A percentile compares a stretch with the other conserved stretches of the same genome.
phyloP scores from a whole-genome alignment of 2,797 vertebrate species.

The Lophius americanus region DNA sequence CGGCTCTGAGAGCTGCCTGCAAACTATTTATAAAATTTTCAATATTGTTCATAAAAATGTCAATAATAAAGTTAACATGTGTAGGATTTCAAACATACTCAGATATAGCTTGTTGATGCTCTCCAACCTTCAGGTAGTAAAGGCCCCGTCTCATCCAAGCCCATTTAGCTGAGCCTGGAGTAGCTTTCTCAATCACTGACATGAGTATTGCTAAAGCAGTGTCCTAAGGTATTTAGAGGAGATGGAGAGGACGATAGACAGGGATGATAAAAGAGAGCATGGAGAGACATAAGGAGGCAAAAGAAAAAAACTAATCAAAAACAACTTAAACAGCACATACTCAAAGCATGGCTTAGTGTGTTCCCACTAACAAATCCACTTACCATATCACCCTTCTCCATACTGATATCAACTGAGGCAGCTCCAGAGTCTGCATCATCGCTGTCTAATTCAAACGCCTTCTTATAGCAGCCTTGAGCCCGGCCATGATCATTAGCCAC shows the following conservation, averaged over 20 bases:
- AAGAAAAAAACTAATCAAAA: slow-evolving; percentile 4
- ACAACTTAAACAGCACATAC: not conserved
- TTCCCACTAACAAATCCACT: slow-evolving; percentile 10
- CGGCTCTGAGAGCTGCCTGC: slow-evolving; percentile 94
- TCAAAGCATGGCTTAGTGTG: not conserved
- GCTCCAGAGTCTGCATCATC: slow-evolving; percentile 88
- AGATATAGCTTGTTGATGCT: slow-evolving; percentile 87
- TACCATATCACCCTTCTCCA: slow-evolving; percentile 93
- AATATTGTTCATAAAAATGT: not conserved
- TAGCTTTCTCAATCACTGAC: slow-evolving; percentile 88
- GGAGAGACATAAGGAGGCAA: not conserved
- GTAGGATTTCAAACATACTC: slow-evolving; percentile 90
- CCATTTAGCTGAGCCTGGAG: slow-evolving; percentile 94
- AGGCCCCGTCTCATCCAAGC: slow-evolving; percentile 96
- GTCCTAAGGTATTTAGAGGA: slow-evolving; percentile 77
- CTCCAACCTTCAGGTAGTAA: slow-evolving; percentile 88
- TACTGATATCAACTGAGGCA: slow-evolving; percentile 90
- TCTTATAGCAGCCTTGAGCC: slow-evolving; percentile 94
- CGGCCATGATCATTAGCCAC: slow-evolving; percentile 86
- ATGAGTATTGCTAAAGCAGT: slow-evolving; percentile 88
- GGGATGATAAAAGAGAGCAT: not conserved
- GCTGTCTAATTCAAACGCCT: slow-evolving; percentile 91
- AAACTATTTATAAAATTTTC: slow-evolving; percentile 69
- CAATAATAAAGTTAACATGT: not conserved
- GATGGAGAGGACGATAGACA: not conserved